Evolutionary conservation across 2,888 invertebrate genomes (phyloP).

Genomic region (Hipparchia semele): DNA sequence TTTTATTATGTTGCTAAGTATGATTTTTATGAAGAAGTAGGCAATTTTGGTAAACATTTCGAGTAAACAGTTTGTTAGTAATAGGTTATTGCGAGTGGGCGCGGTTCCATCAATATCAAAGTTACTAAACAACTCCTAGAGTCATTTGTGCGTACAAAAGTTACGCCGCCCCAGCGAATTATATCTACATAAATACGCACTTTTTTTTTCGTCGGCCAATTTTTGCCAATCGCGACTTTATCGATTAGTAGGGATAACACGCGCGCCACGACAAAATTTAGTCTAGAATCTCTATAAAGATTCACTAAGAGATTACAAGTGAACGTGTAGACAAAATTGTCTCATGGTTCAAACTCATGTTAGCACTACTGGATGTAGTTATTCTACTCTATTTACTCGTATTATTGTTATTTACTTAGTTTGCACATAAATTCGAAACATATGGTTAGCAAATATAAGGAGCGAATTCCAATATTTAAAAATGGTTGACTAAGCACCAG

Average conservation of each 20-base stretch:
- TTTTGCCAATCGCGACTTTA: neutral
- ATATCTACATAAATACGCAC: too few species aligned
- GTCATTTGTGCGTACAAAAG: neutral
- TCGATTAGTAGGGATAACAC: neutral
- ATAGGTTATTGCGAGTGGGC: neutral
- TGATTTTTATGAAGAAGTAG: neutral
- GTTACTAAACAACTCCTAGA: too few species aligned
- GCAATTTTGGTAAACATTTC: neutral
- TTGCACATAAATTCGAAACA: neutral
- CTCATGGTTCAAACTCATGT: too few species aligned
- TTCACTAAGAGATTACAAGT: too few species aligned
- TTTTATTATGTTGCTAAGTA: neutral
- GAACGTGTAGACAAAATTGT: too few species aligned
- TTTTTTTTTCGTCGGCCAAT: too few species aligned
- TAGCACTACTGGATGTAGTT: neutral
- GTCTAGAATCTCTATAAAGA: too few species aligned
- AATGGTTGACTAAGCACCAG: neutral
- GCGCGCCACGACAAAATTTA: too few species aligned
- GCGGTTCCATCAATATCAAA: too few species aligned
- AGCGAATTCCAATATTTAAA: neutral
- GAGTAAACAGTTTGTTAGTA: neutral
- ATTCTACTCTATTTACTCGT: neutral
- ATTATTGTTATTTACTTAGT: neutral
- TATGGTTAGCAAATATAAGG: neutral
- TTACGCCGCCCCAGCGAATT: too few species aligned